These are phyloP conservation scores for Pelvicachromis taeniatus DNA, from an alignment of 2,113 vertebrate species.

Conservation along the genomic window DNA sequence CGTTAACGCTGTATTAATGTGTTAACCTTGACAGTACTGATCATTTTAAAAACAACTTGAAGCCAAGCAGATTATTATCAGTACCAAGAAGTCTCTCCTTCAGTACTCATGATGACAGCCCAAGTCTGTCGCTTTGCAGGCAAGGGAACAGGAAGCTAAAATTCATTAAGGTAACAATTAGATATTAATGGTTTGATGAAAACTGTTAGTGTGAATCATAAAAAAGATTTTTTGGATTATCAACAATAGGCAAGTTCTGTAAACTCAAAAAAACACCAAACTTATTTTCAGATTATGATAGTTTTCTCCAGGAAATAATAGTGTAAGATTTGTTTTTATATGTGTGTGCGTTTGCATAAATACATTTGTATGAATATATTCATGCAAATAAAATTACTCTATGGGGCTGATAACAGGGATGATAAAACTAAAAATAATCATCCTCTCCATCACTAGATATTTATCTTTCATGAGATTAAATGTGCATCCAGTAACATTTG, in stretches of 20 bases:
- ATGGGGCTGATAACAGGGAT: neutral
- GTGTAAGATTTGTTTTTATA: neutral
- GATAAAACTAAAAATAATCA: neutral
- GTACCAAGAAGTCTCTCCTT: too few relatives aligned
- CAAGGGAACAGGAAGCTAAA: neutral
- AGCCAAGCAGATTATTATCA: neutral
- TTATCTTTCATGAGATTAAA: neutral
- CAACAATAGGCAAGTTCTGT: neutral
- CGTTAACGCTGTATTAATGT: too few relatives aligned
- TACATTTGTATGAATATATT: neutral
- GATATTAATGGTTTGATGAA: too few relatives aligned
- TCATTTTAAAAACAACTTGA: neutral
- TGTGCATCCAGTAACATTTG: neutral
- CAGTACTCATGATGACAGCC: too few relatives aligned
- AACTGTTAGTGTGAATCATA: neutral
- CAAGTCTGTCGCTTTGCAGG: too few relatives aligned
- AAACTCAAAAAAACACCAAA: neutral
- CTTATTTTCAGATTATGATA: neutral
- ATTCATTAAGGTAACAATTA: too few relatives aligned
- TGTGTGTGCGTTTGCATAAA: neutral
- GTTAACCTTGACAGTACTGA: too few relatives aligned
- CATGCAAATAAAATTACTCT: neutral
- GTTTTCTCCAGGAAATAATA: accelerated
- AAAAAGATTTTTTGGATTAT: neutral
- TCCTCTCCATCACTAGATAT: neutral